These are phyloP conservation scores for Planiliza haematocheilus DNA, from an alignment of 2,113 vertebrate genomes.

Conservation along the genomic window DNA sequence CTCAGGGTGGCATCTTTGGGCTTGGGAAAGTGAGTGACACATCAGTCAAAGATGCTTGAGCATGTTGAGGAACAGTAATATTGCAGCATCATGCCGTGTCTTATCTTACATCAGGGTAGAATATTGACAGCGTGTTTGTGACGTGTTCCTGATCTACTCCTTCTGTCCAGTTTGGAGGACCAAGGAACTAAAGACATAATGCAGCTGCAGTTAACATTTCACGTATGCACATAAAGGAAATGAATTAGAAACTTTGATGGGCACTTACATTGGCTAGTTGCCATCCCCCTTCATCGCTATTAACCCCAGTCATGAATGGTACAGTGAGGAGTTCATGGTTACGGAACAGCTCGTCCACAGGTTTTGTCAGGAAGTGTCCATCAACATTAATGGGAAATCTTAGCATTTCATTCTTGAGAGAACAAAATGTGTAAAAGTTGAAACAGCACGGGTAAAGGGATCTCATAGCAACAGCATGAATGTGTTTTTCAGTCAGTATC, in stretches of 20 bases:
- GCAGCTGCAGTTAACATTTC: neutral
- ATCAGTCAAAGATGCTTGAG: constrained; percentile 12
- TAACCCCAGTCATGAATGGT: constrained; percentile 71
- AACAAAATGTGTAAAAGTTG: constrained; percentile 4
- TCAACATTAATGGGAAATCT: constrained; percentile 23
- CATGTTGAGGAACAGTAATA: neutral
- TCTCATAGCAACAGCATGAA: neutral
- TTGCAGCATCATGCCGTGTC: neutral
- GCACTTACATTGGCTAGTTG: constrained; percentile 37
- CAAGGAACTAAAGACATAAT: constrained; percentile 53
- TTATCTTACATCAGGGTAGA: constrained; percentile 71
- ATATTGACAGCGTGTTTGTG: neutral
- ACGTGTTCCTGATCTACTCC: constrained; percentile 74
- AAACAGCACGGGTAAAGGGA: neutral
- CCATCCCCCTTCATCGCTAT: constrained; percentile 68
- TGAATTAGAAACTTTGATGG: neutral
- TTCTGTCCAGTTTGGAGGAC: constrained; percentile 77
- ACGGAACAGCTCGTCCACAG: constrained; percentile 44
- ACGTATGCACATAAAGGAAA: neutral
- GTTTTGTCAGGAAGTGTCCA: constrained; percentile 62
- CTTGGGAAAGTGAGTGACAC: constrained; percentile 44
- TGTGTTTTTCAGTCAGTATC: neutral
- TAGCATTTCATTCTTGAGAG: neutral
- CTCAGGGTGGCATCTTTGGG: constrained; percentile 21
- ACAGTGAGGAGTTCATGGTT: constrained; percentile 52